Percentiles rank a stretch among this genome's conserved stretches.
phyloP scores from a whole-genome alignment of 2,888 invertebrate species.

The Drosophila rubida region DNA sequence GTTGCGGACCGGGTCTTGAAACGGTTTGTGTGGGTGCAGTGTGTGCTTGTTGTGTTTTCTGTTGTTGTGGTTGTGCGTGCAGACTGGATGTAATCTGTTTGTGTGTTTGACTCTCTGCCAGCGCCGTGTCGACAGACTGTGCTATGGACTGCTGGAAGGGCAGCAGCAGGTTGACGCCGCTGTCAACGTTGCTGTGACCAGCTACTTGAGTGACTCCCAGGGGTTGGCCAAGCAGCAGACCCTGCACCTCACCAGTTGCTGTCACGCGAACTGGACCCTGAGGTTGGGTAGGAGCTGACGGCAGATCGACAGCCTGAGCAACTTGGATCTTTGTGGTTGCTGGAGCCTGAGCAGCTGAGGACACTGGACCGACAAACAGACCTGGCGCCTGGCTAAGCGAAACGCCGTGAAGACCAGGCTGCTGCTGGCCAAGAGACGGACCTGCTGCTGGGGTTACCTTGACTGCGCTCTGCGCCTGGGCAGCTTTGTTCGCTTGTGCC shows the following conservation, averaged over 20 bases:
- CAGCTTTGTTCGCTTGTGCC: conserved; percentile 1
- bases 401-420: no score
- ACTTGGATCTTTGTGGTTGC: no score
- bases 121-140: conserved; percentile 36
- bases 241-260: neutral
- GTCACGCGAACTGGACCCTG: neutral
- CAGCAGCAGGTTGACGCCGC: conserved; percentile 46
- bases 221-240: neutral
- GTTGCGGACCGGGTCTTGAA: neutral
- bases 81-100: conserved; percentile 24
- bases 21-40: conserved; percentile 5
- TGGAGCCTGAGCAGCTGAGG: neutral
- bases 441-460: neutral
- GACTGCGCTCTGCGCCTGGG: neutral
- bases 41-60: conserved; percentile 9
- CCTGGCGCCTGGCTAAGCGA: neutral
- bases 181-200: conserved; percentile 4
- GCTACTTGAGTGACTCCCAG: neutral
- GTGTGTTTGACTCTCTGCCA: conserved; percentile 29
- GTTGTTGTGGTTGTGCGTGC: conserved; percentile 31
- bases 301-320: neutral
- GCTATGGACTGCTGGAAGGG: conserved; percentile 46
- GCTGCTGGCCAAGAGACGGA: neutral
- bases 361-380: neutral
- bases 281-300: neutral